Evolutionary conservation across 2,113 vertebrate species (phyloP), one percentile per base, ranked within the genome.

Genomic region (Anseranas semipalmata): DNA sequence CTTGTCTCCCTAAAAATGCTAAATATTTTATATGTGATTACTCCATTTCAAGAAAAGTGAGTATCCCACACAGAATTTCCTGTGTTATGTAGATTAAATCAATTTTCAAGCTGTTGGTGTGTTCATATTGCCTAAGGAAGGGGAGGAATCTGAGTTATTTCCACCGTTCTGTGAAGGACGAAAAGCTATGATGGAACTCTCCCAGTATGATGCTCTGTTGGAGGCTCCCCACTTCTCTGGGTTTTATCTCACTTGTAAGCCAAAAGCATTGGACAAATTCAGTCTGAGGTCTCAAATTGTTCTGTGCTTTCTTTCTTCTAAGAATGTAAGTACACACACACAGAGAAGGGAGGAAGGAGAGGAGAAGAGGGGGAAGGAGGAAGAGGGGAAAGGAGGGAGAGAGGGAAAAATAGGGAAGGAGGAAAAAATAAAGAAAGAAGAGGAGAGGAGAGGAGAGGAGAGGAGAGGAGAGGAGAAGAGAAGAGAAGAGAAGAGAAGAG

Each of bases 401-500:
- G 22, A 8, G 9, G 2, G 3, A 17, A 41, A 28, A 24, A 27
- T 33, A 45, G 62, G 4, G 8, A 15, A 22, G 9, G 3, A 24
- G 3, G 7, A 4, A 53, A n/a, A 45, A 43, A 7, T 4, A 37
- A 27, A 14, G 16, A 16, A 25, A 6, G 2, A 1, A 28, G 10
- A 2, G 10, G 25, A 14, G 22, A 32, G 9, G n/a, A 16, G 32
- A 3, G 17, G 6, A 59, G 4, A 28, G 7, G 45, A 9, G 27
- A 30, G 30, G 12, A 6, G 30, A 30, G 7, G 62, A 41, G 30
- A 8, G 41, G 35, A 35, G 15, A 13, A 27, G 37, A 3, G 21
- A 15, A 25, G 16, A 2, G 3, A 1, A 9, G 2, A 25, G 32
- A 4, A 10, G 5, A 59, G 1, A 7, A 9, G 52, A 8, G 5